Base-by-base conservation (phyloP, 2,888 invertebrate species). In the Eristalis intricaria region DNA sequence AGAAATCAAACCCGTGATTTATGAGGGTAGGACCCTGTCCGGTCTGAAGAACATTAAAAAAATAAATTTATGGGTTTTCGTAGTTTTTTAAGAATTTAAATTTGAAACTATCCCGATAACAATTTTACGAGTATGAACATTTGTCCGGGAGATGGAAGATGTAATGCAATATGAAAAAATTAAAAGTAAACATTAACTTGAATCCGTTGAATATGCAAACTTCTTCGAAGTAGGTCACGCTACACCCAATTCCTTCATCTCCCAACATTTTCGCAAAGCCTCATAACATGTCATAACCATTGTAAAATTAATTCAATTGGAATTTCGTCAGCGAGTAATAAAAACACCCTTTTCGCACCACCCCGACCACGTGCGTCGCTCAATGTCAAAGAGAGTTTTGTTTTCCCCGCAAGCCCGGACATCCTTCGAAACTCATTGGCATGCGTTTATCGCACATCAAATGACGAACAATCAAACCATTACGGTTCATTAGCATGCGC, bases 401-500 rank as follows among this genome's bases (percentile, higher is more conserved):
- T 13, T 4, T 40, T 15, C 4, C 15, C 40, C 13, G 1, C 43
- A n/a, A n/a, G n/a, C 50, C n/a, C 15, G 43, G 13, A 38, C 38
- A 13, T 38, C 38, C 38, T 38, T 1, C 38, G 13, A 38, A 38
- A 13, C 38, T 38, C 69, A 69, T 43, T n/a, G 43, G 40, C 65
- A 84, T 75, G 84, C 80, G 75, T 80, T 56, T 56, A 43, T 32
- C 73, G 40, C 66, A 73, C 19, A 50, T 19, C 8, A 50, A 79
- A 65, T 66, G 71, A 66, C 71, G 60, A 79, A 73, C 73, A 85
- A 85, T 85, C 76, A 58, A 81, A 73, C 68, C 68, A 85, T 77
- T 73, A 77, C 43, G 77, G 63, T 77, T 85, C 73, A 85, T 85
- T 85, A 85, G 68, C 76, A 82, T 84, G 79, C 68, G 76, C 73